Evolutionary conservation across 2,797 vertebrate genomes (phyloP).

Genomic region (Todus mexicanus): DNA sequence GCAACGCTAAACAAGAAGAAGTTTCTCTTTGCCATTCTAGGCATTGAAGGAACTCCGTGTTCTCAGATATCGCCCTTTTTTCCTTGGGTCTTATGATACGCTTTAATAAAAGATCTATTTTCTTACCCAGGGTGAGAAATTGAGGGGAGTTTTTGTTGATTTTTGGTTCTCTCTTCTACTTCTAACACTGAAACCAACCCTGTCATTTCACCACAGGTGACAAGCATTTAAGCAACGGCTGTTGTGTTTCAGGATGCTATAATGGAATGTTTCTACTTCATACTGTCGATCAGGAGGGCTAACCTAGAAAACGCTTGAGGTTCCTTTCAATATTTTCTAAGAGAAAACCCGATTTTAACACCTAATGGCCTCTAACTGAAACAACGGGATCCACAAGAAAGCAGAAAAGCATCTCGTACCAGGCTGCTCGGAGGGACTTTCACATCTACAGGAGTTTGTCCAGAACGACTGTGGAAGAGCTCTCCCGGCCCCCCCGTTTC

Average conservation of each 20-base stretch:
- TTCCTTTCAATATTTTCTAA: not conserved
- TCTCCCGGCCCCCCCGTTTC: not conserved
- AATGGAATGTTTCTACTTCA: not conserved
- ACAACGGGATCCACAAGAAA: not conserved
- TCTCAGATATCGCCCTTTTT: not conserved
- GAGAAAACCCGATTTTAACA: not conserved
- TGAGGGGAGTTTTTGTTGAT: not conserved
- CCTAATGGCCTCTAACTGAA: not conserved
- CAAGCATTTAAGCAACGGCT: not conserved
- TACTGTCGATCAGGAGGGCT: not conserved
- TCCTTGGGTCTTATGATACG: not conserved
- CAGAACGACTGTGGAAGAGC: not conserved
- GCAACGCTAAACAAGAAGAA: not conserved
- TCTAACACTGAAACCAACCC: not conserved
- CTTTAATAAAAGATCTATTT: not conserved
- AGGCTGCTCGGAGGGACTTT: not conserved
- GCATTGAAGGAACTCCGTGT: not conserved
- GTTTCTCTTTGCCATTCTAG: not conserved
- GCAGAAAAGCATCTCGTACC: not conserved
- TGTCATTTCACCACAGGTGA: not conserved
- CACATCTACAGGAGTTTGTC: not conserved
- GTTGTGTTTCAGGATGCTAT: not conserved
- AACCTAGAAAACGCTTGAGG: not conserved
- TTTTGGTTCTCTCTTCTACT: not conserved
- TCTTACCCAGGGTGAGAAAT: not conserved